A percentile compares a stretch with the other conserved stretches of the same genome.
phyloP scores from a whole-genome alignment of 2,888 invertebrate species.

The Drosophila cognata region DNA sequence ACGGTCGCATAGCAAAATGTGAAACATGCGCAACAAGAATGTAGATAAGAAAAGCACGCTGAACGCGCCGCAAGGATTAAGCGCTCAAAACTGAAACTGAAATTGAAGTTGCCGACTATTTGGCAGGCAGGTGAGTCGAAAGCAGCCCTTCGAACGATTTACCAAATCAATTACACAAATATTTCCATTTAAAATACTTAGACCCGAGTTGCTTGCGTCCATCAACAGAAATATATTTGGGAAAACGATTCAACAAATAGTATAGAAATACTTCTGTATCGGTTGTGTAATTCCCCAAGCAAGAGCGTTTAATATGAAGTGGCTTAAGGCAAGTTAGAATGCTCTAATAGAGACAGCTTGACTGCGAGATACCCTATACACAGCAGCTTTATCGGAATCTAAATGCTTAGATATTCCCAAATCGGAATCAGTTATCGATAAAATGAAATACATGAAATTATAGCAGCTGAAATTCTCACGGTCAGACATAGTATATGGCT shows the following conservation, averaged over 20 bases:
- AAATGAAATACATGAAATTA: neutral
- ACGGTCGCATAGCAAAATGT: slow-evolving; percentile 47
- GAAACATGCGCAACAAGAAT: slow-evolving; percentile 62
- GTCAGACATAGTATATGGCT: neutral
- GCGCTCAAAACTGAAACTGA: slow-evolving; percentile 9
- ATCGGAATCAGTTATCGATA: neutral
- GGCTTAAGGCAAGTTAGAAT: neutral
- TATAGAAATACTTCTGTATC: neutral
- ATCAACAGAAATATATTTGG: neutral
- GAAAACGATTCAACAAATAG: neutral
- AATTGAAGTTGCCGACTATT: slow-evolving; percentile 5
- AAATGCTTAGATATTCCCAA: neutral
- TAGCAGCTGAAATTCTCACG: neutral
- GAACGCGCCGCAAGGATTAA: slow-evolving; percentile 56
- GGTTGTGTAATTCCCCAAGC: neutral
- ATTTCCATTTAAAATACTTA: neutral
- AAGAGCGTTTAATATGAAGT: neutral
- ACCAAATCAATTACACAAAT: slow-evolving; percentile 27
- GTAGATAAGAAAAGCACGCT: slow-evolving; percentile 32
- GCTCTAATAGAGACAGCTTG: neutral
- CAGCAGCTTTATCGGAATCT: neutral
- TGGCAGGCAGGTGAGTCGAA: too few species aligned
- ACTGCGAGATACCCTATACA: neutral
- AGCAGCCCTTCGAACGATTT: neutral
- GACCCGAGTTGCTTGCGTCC: neutral